These are phyloP conservation scores for Natrix natrix DNA, from an alignment of 2,797 vertebrate genomes.

Conservation along the genomic window DNA sequence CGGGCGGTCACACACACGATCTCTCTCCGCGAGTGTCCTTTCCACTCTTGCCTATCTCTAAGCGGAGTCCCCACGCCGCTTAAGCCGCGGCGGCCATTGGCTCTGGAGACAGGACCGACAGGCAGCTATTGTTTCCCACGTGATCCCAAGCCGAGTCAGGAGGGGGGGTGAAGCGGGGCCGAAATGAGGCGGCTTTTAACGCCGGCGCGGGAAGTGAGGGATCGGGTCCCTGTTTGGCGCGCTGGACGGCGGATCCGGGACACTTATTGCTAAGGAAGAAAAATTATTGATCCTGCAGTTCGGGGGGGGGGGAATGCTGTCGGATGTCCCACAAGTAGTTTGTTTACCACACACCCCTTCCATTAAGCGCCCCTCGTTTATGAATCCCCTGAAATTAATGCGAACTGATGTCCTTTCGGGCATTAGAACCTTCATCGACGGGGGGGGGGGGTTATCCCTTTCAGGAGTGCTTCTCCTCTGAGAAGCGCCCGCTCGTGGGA, in stretches of 20 bases:
- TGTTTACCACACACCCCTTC: neutral
- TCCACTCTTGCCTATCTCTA: neutral
- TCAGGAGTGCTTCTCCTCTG: neutral
- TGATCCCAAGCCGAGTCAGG: conserved; percentile 15
- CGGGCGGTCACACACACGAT: accelerated
- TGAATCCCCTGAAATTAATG: neutral
- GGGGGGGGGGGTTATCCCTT: neutral
- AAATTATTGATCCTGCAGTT: neutral
- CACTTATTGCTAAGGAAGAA: neutral
- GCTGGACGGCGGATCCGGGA: neutral
- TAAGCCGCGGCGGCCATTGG: conserved; percentile 1
- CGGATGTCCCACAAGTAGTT: neutral
- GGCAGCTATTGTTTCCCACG: neutral
- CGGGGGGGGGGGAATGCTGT: accelerated
- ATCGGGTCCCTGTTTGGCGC: neutral
- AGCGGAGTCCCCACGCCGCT: neutral
- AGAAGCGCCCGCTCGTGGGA: neutral
- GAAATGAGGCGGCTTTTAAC: neutral
- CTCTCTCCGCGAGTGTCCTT: neutral
- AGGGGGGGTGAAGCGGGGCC: neutral
- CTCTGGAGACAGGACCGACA: neutral
- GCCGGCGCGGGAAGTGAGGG: neutral
- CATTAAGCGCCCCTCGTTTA: neutral
- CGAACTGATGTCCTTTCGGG: neutral
- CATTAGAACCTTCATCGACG: neutral